phyloP scores from a whole-genome alignment of 1,140 invertebrate species.

The Pomacea maculata region DNA sequence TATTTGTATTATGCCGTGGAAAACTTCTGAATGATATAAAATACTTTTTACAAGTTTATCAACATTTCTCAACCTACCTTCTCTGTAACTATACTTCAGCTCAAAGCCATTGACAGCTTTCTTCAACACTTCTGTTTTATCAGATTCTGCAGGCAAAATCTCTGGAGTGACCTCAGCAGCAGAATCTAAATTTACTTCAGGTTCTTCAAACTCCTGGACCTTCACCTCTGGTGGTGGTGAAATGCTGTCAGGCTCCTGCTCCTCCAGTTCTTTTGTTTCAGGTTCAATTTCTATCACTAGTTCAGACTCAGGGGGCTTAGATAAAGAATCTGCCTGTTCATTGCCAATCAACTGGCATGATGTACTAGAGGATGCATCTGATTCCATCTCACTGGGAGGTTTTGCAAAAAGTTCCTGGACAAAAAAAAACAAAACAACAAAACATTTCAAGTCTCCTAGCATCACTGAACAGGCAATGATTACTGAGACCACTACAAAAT shows the following conservation, averaged over 20 bases:
- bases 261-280: background rate
- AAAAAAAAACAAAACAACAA: no score
- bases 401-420: no score
- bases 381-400: background rate
- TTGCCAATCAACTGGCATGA: background rate
- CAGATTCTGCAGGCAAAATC: background rate
- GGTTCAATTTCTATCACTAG: background rate
- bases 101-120: constrained; percentile 1
- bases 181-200: background rate
- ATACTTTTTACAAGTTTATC: background rate
- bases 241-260: background rate
- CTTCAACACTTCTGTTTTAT: constrained; percentile 26
- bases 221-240: background rate
- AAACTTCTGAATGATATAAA: no score
- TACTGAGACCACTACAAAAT: no score
- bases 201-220: background rate
- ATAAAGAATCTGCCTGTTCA: background rate
- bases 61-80: constrained; percentile 39
- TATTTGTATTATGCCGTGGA: no score
- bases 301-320: background rate
- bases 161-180: background rate
- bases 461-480: no score
- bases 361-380: background rate
- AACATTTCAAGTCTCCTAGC: no score
- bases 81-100: constrained; percentile 53